Percentiles rank a stretch among this genome's conserved stretches.
phyloP scores from a whole-genome alignment of 2,888 invertebrate genomes.

The Macrophya alboannulata region DNA sequence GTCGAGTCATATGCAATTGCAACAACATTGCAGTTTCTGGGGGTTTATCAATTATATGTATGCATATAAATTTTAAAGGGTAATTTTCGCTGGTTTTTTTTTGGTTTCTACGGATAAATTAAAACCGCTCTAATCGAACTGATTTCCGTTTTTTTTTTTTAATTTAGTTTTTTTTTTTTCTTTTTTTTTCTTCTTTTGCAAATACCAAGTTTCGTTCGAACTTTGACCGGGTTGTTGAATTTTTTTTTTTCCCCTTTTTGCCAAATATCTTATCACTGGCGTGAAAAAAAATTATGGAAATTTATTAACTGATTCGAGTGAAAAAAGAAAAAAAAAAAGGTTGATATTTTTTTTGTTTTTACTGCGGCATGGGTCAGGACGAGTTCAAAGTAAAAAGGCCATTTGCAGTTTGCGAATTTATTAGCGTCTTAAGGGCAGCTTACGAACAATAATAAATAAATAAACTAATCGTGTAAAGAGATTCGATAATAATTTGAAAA shows the following conservation, averaged over 20 bases:
- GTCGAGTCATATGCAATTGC: conserved; percentile 57
- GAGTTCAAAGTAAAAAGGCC: neutral
- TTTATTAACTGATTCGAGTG: neutral
- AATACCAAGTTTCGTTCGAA: neutral
- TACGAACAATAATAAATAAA: conserved; percentile 17
- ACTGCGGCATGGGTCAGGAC: conserved; percentile 3
- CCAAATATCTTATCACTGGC: neutral
- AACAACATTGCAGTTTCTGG: conserved; percentile 50
- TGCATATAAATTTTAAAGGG: neutral
- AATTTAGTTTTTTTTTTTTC: no score
- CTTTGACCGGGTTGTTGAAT: neutral
- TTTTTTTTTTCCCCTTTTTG: neutral
- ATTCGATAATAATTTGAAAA: neutral
- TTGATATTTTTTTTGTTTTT: neutral
- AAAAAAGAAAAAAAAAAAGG: neutral
- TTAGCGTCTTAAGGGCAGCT: conserved; percentile 18
- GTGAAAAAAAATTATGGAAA: neutral
- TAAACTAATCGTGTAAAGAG: neutral
- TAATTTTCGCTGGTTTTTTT: neutral
- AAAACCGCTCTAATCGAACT: neutral
- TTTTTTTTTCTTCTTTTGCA: neutral
- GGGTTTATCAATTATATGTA: conserved; percentile 4
- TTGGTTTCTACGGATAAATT: neutral
- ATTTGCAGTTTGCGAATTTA: neutral
- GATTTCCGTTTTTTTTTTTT: neutral